phyloP scores from a whole-genome alignment of 2,888 invertebrate species.

The Zhuqinia jingwanae region DNA sequence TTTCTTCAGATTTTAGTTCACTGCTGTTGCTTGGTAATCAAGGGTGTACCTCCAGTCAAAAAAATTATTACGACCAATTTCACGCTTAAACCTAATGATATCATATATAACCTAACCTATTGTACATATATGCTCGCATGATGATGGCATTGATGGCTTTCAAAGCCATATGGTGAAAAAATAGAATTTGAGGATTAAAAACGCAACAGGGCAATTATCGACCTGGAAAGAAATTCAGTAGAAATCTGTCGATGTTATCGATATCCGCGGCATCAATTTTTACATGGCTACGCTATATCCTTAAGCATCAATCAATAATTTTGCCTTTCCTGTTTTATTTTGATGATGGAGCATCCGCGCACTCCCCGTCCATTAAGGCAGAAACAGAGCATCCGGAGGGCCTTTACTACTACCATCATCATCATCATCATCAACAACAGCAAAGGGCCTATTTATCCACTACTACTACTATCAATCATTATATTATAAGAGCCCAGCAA shows the following conservation, averaged over 20 bases:
- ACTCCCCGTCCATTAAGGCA: background rate
- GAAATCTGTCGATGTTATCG: no score
- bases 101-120: no score
- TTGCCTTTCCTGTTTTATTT: background rate
- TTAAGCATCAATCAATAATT: slow-evolving; percentile 43
- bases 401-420: background rate
- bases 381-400: background rate
- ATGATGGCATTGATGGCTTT: no score
- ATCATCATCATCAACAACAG: no score
- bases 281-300: background rate
- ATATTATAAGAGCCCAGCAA: no score
- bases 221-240: no score
- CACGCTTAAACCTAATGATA: slow-evolving; percentile 22
- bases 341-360: no score
- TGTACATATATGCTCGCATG: no score
- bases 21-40: background rate
- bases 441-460: no score
- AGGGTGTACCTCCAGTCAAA: background rate
- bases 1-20: background rate
- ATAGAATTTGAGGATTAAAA: no score
- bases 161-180: background rate
- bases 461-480: no score
- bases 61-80: slow-evolving; percentile 12
- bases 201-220: background rate
- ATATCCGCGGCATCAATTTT: no score